These are phyloP conservation scores for Triops cancriformis DNA, from an alignment of 1,140 invertebrate species.

Conservation along the genomic window DNA sequence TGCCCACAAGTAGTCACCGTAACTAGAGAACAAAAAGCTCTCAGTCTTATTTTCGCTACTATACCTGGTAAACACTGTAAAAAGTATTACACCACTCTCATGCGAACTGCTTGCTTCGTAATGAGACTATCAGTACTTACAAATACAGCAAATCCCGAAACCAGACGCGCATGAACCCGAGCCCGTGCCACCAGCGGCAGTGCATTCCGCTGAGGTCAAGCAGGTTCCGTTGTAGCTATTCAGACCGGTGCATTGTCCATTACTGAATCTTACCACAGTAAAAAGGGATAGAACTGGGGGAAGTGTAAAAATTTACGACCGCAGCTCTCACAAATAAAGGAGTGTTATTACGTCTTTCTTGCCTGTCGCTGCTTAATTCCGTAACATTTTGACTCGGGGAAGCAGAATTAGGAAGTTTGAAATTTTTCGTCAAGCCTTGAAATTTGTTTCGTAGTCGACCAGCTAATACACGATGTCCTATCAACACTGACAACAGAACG, in stretches of 20 bases:
- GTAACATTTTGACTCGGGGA: background rate
- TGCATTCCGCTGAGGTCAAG: conserved; percentile 35
- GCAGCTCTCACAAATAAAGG: background rate
- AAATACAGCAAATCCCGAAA: conserved; percentile 36
- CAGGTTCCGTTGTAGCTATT: conserved; percentile 34
- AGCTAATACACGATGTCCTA: background rate
- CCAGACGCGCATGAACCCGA: conserved; percentile 34
- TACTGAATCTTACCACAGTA: conserved; percentile 26
- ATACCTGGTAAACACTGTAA: background rate
- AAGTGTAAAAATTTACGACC: background rate
- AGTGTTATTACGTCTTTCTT: background rate
- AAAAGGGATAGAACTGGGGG: conserved; percentile 25
- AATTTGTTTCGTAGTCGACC: background rate
- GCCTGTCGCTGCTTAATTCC: background rate
- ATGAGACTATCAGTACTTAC: conserved; percentile 28
- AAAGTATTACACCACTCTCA: background rate
- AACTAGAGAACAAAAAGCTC: background rate
- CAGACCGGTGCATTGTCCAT: conserved; percentile 20
- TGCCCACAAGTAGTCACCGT: background rate
- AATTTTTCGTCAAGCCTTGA: background rate
- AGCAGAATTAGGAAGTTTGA: background rate
- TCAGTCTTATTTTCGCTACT: background rate
- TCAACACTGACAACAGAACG: background rate
- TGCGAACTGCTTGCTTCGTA: background rate
- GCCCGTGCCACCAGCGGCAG: conserved; percentile 31